Base-by-base conservation (phyloP, 1,140 invertebrate genomes). In the Triops cancriformis region DNA sequence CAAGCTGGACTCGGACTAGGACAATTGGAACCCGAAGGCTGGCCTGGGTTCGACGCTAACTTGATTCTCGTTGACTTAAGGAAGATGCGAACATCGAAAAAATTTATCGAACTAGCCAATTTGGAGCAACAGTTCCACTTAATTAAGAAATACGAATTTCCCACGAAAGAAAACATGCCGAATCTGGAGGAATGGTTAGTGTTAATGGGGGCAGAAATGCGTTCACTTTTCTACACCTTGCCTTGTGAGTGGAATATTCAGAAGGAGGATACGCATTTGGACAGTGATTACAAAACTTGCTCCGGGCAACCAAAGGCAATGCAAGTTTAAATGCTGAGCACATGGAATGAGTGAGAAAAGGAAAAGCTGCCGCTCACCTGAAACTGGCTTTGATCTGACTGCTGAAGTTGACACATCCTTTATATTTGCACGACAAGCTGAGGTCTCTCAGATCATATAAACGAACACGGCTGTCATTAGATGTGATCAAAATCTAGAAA, bases 331-430 rank as follows among this genome's bases (percentile, higher is more conserved):
- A n/a, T 26, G n/a, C 5, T 37, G n/a, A n/a, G n/a, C n/a, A n/a
- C 72, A 28, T 51, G 45, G 31, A 72, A 72, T 28, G 64, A 6
- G 31, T 0, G 73, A 74, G 31, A 27, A 23, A 78, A 42, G 45
- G n/a, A 74, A 26, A 78, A 27, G 73, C 5, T 77, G 43, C 4
- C 37, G 43, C 80, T 81, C 81, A 87, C 86, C 87, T 89, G 82
- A 98, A 98, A 74, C 94, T 95, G 0, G 96, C 97, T 83, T 97
- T 96, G 51, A 99, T 99, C 84, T 99, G 97, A 86, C 96, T 98
- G 80, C 94, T 97, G 1, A 94, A 90, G 84, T 99, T 99, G 0
- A 94, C 91, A 82, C 95, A 97, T 0, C 96, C 98, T 83, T 90
- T 91, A 85, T 98, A 99, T 87, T 99, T 99, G 87, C 97, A 99